These are phyloP conservation scores for Agonopterix heracliana DNA, from an alignment of 2,888 invertebrate genomes.

Conservation along the genomic window DNA sequence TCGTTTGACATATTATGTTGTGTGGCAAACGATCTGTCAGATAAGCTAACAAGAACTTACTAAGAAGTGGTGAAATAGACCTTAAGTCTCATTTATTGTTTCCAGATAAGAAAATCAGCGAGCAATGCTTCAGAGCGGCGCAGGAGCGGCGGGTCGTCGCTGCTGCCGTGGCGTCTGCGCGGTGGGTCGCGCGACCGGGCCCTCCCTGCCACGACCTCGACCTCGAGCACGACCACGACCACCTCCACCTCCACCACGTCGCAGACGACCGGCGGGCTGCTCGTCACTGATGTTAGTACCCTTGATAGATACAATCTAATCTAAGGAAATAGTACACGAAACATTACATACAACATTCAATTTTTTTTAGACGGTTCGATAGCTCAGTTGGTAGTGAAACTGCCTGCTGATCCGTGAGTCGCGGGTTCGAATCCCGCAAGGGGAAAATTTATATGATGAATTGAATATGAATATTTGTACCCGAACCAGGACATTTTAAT, in stretches of 20 bases:
- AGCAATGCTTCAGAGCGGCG: constrained; percentile 92
- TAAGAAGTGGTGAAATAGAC: no score
- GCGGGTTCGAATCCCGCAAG: no score
- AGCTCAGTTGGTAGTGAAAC: no score
- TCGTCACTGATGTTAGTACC: constrained; percentile 45
- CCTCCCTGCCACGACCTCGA: constrained; percentile 5
- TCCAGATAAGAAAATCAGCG: constrained; percentile 86
- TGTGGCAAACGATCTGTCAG: no score
- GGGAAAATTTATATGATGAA: no score
- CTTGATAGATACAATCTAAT: not conserved
- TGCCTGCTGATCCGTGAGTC: no score
- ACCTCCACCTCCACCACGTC: not conserved
- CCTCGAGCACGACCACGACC: constrained; percentile 10
- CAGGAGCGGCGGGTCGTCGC: constrained; percentile 81
- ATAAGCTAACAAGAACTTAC: no score
- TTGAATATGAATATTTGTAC: no score
- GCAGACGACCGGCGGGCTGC: constrained; percentile 14
- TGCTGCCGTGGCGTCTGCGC: constrained; percentile 91
- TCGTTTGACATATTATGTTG: no score
- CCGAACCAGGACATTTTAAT: no score
- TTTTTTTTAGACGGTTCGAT: not conserved
- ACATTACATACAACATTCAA: not conserved
- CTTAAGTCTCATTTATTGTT: not conserved
- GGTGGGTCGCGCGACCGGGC: constrained; percentile 78
- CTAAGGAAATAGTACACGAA: no score